These are phyloP conservation scores for Vollenhovia emeryi DNA, from an alignment of 1,140 invertebrate genomes.

Conservation along the genomic window DNA sequence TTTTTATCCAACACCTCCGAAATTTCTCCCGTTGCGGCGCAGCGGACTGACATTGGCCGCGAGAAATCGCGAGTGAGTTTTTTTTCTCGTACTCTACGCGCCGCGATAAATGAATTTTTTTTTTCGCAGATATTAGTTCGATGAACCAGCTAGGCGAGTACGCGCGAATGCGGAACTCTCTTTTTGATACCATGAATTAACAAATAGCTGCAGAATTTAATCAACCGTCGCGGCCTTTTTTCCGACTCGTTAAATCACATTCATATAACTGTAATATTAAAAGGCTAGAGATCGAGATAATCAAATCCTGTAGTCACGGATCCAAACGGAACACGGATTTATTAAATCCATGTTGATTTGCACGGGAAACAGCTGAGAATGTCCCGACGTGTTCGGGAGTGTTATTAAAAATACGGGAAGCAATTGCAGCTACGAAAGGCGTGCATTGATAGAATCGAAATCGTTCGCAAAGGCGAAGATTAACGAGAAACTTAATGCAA, in stretches of 20 bases:
- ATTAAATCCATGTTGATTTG: not conserved
- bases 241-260: not conserved
- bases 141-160: not conserved
- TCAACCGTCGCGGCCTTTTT: not conserved
- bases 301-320: not conserved
- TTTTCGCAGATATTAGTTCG: constrained; percentile 7
- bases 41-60: not conserved
- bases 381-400: no score
- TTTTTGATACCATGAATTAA: constrained; percentile 17
- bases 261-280: not conserved
- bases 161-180: not conserved
- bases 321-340: not conserved
- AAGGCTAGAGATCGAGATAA: not conserved
- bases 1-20: not conserved
- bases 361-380: not conserved
- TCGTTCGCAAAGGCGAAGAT: not conserved
- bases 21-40: not conserved
- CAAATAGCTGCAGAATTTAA: not conserved
- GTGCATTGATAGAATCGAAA: not conserved
- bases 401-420: not conserved
- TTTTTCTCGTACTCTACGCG: not conserved
- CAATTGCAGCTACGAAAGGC: not conserved
- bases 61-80: not conserved
- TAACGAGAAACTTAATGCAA: not conserved
- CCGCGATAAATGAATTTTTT: constrained; percentile 5